Base-by-base conservation (phyloP, 2,797 vertebrate genomes). In the Bryconaethiops microstoma region DNA sequence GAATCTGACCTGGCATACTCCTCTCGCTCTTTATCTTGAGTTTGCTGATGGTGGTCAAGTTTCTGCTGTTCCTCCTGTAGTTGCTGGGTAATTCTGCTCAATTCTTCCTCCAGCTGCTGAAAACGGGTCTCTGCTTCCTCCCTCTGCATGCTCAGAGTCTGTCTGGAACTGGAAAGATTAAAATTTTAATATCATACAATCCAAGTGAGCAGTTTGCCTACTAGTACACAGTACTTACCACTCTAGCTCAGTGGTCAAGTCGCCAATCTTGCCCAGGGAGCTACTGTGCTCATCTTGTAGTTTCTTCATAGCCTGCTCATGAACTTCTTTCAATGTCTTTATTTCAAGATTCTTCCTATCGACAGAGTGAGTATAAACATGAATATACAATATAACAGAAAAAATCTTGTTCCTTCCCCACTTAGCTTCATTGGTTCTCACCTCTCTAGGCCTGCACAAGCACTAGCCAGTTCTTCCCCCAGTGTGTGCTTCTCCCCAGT, bases 1-100 rank as follows among this genome's bases (percentile, higher is more conserved):
- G 55, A 14, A 63, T 45, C 77, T 64, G 91, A 97, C 97, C 94
- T 95, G 76, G 92, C 87, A 80, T 88, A 94, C 82, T 97, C 95
- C 88, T 96, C 92, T 65, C 87, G 90, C 55, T 89, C 88, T 85
- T 93, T 91, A 2, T 86, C 90, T 85, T 94, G 93, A 13, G 89
- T 17, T 71, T 82, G 79, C 79, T 87, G 83, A 10, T 35, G 25
- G 0, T 82, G 85, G 35, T 78, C 16, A 50, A 92, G 87, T 74
- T 90, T 87, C 78, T 89, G 88, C 45, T 91, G 90, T n/a, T 91
- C 79, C 16, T 94, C 91, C 69, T 95, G 85, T 13, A 92, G 62
- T 79, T 78, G 79, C 83, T 88, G 89, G 71, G 84, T 92, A 12
- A 94, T 88, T 57, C 79, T 87, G 67, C 87, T 85, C 80, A 95